phyloP scores from a whole-genome alignment of 2,113 vertebrate species.

The Parotia lawesii region DNA sequence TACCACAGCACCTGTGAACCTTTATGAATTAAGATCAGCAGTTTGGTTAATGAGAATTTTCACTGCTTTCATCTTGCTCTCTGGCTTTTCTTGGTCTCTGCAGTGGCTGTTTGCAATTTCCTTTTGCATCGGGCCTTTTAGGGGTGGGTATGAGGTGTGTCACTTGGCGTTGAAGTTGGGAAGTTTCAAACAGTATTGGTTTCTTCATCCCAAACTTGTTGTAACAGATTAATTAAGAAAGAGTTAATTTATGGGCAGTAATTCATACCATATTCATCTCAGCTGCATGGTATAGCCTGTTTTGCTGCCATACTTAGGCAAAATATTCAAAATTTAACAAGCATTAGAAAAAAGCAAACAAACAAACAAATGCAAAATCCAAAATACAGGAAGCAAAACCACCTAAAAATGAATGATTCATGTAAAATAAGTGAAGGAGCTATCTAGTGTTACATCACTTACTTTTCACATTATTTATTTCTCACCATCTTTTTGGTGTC shows the following conservation, averaged over 20 bases:
- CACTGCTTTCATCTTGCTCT: not conserved
- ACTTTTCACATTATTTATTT: not conserved
- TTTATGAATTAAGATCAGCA: not conserved
- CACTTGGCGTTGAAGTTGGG: not conserved
- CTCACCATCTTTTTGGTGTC: not conserved
- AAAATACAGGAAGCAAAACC: not conserved
- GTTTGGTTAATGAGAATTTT: not conserved
- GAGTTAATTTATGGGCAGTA: not conserved
- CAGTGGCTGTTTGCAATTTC: not conserved
- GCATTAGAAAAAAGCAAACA: not conserved
- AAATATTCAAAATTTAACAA: not conserved
- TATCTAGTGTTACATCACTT: not conserved
- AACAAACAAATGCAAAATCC: not conserved
- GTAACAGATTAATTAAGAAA: slow-evolving; percentile 16
- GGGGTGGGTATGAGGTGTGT: not conserved
- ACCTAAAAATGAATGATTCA: not conserved
- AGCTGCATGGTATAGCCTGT: not conserved
- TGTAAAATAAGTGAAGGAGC: not conserved
- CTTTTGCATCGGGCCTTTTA: not conserved
- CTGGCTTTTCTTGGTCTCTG: not conserved
- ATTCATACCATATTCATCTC: not conserved
- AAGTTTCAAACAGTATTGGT: not conserved
- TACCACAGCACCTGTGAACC: fast-evolving
- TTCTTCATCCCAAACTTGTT: not conserved
- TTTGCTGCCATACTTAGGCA: not conserved